Evolutionary conservation across 2,113 vertebrate genomes (phyloP), one percentile per base, ranked within the genome.

Genomic region (Bubalus kerabau): DNA sequence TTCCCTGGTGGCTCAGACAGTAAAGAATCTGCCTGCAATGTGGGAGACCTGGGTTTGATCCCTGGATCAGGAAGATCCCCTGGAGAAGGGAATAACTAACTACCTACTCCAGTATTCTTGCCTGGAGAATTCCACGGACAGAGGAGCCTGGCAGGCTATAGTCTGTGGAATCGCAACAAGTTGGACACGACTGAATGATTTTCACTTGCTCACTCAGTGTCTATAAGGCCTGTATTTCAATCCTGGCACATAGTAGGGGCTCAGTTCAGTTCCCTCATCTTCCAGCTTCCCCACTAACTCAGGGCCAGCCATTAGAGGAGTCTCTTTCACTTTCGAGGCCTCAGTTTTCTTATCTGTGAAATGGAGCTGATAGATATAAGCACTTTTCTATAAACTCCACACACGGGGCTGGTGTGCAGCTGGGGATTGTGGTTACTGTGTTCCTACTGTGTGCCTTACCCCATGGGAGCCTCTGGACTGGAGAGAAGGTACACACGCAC

Each of bases 361-460:
- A 54, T n/a, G 46, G 59, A 48, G 11, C 76, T 52, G 87, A 24
- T n/a, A 46, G 32, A 10, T 23, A 26, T 28, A 23, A 60, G 43
- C 36, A 8, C 26, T 19, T 24, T 84, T 28, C 80, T 54, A 16
- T 60, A 24, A 50, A n/a, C 13, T 52, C 36, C 16, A 14, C 67
- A 14, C 7, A 0, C 6, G 1, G 36, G 7, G 24, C 6, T n/a
- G 6, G 5, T 7, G 7, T 88, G 76, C 21, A 11, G 46, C 26
- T 60, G 14, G 52, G 32, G 52, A 21, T 15, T 82, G 52, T 28
- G 46, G 48, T 50, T 50, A 7, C 46, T 71, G 59, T 26, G 4
- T 40, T 36, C 46, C 43, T 67, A 17, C 54, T 87, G 11, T 19
- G 28, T 30, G 36, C 56, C 62, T 90, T 40, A 57, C 82, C 30